Evolutionary conservation across 1,140 invertebrate genomes (phyloP).

Genomic region (Trachelipus rathkii): DNA sequence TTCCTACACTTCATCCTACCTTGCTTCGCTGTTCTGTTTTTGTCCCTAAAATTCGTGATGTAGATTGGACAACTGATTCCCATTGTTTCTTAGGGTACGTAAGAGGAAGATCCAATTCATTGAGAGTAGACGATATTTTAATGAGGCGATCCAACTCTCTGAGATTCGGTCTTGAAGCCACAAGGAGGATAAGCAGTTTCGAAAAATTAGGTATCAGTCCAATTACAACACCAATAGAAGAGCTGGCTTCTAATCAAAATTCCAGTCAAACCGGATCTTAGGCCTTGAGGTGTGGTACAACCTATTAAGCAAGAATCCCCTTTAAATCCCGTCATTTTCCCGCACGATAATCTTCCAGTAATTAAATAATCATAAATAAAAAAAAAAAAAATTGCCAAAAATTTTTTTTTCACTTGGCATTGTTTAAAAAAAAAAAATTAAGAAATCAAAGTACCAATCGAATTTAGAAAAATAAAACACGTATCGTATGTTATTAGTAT

Average conservation of each 20-base stretch:
- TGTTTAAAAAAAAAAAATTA: too few species aligned
- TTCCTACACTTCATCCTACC: too few species aligned
- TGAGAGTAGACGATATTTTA: constrained; percentile 78
- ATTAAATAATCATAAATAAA: too few species aligned
- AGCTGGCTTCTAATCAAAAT: constrained; percentile 66
- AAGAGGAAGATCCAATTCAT: constrained; percentile 74
- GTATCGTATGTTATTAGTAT: too few species aligned
- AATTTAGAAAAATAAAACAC: too few species aligned
- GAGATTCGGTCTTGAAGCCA: constrained; percentile 53
- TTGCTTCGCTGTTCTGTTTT: background rate
- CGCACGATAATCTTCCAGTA: background rate
- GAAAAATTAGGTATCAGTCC: constrained; percentile 79
- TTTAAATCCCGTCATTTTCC: background rate
- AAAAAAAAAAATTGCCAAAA: too few species aligned
- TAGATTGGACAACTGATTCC: background rate
- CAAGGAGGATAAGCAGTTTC: constrained; percentile 69
- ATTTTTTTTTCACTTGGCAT: too few species aligned
- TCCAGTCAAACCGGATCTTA: constrained; percentile 73
- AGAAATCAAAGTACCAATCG: too few species aligned
- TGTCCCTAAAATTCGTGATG: background rate
- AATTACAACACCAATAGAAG: constrained; percentile 41
- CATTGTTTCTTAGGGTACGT: constrained; percentile 35
- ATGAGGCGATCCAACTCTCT: constrained; percentile 76
- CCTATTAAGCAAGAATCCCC: constrained; percentile 47
- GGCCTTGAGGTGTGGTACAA: constrained; percentile 77